phyloP scores from a whole-genome alignment of 2,113 vertebrate species.

The Trochalopteron elliotii region DNA sequence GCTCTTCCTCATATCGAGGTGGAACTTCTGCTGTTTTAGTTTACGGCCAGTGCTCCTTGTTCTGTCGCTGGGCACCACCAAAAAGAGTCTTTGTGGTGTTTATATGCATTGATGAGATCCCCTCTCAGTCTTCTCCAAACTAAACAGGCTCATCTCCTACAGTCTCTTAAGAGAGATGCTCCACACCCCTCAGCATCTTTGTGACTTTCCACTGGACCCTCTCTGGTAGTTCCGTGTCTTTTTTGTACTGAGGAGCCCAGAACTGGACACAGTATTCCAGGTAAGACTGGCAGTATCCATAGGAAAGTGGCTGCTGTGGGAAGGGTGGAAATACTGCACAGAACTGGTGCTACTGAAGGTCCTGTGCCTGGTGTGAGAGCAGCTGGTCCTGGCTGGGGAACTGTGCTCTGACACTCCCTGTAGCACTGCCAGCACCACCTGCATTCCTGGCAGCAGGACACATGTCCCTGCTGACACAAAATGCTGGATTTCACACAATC shows the following conservation, averaged over 20 bases:
- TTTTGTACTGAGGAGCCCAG: neutral
- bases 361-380: neutral
- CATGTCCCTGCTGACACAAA: rapidly evolving
- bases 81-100: neutral
- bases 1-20: rapidly evolving
- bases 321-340: neutral
- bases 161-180: neutral
- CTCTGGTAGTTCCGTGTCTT: neutral
- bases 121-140: neutral
- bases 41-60: neutral
- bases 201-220: no score
- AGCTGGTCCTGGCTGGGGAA: no score
- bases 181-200: neutral
- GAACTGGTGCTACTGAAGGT: neutral
- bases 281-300: neutral
- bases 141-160: neutral
- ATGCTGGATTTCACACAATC: neutral
- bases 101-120: neutral
- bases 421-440: neutral
- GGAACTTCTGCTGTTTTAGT: neutral
- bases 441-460: rapidly evolving
- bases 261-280: neutral
- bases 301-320: neutral
- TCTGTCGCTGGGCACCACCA: neutral
- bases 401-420: neutral